Conservation (phyloP, 1,140 invertebrate genomes). For the Pectinophora gossypiella region DNA sequence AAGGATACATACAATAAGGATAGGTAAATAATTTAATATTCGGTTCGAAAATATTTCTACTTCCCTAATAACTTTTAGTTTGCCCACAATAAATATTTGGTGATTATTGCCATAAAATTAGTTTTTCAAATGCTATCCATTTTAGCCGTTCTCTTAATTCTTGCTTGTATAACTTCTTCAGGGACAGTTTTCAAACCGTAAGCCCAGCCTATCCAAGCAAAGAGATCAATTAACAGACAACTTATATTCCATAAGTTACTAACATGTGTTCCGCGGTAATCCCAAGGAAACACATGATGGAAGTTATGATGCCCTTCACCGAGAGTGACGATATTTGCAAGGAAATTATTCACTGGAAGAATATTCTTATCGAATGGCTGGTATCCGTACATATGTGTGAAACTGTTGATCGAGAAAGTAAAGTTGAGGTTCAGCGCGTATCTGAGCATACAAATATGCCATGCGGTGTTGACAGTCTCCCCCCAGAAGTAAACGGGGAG, state of each 20-base stretch:
- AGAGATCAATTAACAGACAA: slow-evolving; percentile 67
- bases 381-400: background rate
- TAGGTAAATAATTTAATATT: too few species aligned
- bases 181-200: slow-evolving; percentile 79
- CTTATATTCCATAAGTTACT: slow-evolving; percentile 67
- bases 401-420: background rate
- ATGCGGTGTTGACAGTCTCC: background rate
- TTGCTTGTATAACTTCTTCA: slow-evolving; percentile 70
- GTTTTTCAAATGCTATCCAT: too few species aligned
- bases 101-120: too few species aligned
- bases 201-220: slow-evolving; percentile 73
- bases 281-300: slow-evolving; percentile 87
- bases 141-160: too few species aligned
- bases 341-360: too few species aligned
- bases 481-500: slow-evolving; percentile 1
- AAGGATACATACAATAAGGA: too few species aligned
- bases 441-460: background rate
- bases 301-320: slow-evolving; percentile 89
- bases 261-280: slow-evolving; percentile 80
- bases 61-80: too few species aligned
- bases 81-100: too few species aligned
- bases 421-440: background rate
- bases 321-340: too few species aligned
- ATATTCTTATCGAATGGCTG: too few species aligned
- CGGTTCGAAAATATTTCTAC: too few species aligned